Evolutionary conservation across 2,113 vertebrate species (phyloP), one percentile per base, ranked within the genome.

Genomic region (Coregonus clupeaformis): DNA sequence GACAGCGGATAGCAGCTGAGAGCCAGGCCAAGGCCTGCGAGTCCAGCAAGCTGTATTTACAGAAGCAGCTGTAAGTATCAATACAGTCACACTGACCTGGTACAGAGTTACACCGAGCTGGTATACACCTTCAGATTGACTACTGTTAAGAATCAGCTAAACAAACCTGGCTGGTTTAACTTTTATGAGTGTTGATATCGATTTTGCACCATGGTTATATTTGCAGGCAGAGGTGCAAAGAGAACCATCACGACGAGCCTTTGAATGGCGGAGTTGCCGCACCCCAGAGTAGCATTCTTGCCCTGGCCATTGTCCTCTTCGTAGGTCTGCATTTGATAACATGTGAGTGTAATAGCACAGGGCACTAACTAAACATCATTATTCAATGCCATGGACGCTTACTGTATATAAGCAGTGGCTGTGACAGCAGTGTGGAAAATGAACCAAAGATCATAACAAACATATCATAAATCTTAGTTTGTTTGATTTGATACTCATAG

Each of bases 61-160:
- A 91, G 60, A 92, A 84, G 62, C 86, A 91, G 80, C 85, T 93
- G 92, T 93, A 79, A 92, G 91, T 85, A 29, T 42, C 64, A 25
- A 73, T 27, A 73, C 9, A 20, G 60, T 24, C 24, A 20, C 25
- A 22, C 5, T 42, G 60, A 32, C 3, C 16, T 59, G 7, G 6
- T n/a, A n/a, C 57, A n/a, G 14, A 49, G 11, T 49, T 49, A 49
- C 2, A 49, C 47, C 6, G 36, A 36, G 9, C 36, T 16, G 18
- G 20, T 42, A 47, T 25, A 57, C 20, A 47, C 32, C 32, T 13
- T 27, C n/a, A 27, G 13, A 20, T 14, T 36, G 12, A 16, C 18
- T 22, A 16, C 18, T 13, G 47, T 25, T n/a, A 20, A 3, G 25
- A 66, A 66, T 55, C 45, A 66, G 11, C 27, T 72, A 72, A 36